Conservation (phyloP, 2,113 vertebrate species). For the Neodon shergylaensis region DNA sequence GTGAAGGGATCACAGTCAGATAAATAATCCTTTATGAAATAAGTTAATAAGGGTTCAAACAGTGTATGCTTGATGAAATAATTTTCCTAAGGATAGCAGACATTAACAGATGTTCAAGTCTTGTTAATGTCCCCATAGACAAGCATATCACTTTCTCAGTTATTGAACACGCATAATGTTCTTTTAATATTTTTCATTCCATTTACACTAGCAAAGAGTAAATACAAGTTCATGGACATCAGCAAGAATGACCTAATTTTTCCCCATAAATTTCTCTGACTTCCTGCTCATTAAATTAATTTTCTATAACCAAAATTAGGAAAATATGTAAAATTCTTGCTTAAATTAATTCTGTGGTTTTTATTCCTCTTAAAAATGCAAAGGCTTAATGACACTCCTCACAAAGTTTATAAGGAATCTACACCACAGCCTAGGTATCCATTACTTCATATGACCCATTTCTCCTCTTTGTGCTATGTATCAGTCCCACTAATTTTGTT, state of each 20-base stretch:
- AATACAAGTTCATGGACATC: neutral
- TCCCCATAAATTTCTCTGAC: neutral
- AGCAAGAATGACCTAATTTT: conserved; percentile 20
- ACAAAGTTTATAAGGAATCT: neutral
- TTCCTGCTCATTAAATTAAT: conserved; percentile 22
- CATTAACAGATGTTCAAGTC: conserved; percentile 68
- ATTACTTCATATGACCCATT: neutral
- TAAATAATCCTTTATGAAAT: conserved; percentile 61
- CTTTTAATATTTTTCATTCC: conserved; percentile 42
- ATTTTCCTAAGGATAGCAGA: conserved; percentile 72
- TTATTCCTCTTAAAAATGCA: neutral
- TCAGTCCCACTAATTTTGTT: neutral
- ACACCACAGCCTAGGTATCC: neutral
- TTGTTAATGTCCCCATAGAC: conserved; percentile 44
- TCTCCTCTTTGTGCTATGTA: neutral
- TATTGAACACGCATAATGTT: conserved; percentile 21
- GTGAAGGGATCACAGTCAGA: conserved; percentile 54
- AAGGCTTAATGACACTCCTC: neutral
- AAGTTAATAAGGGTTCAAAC: conserved; percentile 68
- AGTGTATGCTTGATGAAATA: conserved; percentile 61
- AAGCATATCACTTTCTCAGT: conserved; percentile 46
- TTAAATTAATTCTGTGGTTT: conserved; percentile 16
- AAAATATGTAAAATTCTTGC: neutral
- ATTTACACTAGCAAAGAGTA: conserved; percentile 34
- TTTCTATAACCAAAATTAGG: neutral